Evolutionary conservation across 2,113 vertebrate species (phyloP).

Genomic region (Anseranas semipalmata): DNA sequence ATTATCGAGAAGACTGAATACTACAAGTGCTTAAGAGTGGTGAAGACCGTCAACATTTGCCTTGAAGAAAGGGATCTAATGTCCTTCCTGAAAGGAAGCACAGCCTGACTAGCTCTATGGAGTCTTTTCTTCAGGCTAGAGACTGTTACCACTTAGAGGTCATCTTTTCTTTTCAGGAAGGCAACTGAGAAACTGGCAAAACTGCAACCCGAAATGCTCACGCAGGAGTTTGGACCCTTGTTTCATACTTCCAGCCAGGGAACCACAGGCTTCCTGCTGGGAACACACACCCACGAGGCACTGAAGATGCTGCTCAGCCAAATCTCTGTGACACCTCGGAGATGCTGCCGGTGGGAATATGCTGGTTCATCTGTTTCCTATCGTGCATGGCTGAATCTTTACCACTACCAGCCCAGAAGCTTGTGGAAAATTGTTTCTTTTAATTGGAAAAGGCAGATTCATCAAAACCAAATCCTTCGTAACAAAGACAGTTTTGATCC

Average conservation of each 20-base stretch:
- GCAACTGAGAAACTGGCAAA: not conserved
- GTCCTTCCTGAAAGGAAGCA: not conserved
- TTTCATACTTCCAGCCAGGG: not conserved
- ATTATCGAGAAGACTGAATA: slow-evolving; percentile 30
- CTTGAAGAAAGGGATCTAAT: not conserved
- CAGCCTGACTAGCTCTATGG: not conserved
- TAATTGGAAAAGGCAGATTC: not conserved
- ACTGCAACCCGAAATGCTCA: not conserved
- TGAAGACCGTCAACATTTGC: not conserved
- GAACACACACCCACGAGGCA: not conserved
- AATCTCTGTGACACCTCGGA: not conserved
- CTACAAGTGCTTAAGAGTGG: not conserved
- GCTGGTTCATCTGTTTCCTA: not conserved
- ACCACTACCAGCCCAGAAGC: not conserved
- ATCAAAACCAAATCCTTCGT: not conserved
- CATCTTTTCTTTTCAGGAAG: not conserved
- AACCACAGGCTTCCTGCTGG: not conserved
- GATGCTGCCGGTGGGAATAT: not conserved
- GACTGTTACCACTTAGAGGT: not conserved
- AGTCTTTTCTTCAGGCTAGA: not conserved
- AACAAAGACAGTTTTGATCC: not conserved
- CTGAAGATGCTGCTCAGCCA: not conserved
- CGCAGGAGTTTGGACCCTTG: not conserved
- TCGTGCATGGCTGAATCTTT: rapidly evolving
- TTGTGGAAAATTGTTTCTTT: not conserved